phyloP scores from a whole-genome alignment of 2,888 invertebrate species.

The Chromoteleia sp. region DNA sequence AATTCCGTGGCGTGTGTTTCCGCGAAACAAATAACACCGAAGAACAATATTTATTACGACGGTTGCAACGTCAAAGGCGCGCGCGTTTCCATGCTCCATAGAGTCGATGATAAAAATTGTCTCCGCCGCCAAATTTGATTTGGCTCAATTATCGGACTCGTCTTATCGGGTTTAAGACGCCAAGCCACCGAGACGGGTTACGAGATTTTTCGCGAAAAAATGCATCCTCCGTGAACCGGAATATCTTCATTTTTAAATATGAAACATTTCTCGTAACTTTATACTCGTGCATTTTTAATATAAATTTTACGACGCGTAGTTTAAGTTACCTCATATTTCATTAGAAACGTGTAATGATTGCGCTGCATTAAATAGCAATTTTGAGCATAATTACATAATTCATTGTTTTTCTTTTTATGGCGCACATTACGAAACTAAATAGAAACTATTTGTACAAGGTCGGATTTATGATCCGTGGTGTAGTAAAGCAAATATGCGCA shows the following conservation, averaged over 20 bases:
- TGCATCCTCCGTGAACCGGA: no score
- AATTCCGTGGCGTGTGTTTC: neutral
- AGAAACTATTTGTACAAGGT: neutral
- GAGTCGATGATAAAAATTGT: no score
- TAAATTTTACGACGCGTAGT: neutral
- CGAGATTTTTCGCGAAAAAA: neutral
- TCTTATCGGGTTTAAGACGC: no score
- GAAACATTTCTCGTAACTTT: no score
- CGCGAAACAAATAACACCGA: no score
- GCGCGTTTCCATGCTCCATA: no score
- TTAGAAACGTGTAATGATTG: slow-evolving; percentile 5
- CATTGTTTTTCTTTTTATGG: neutral
- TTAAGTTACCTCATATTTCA: neutral
- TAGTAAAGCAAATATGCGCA: neutral
- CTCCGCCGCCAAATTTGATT: neutral
- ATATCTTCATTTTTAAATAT: slow-evolving; percentile 2
- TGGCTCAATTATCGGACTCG: no score
- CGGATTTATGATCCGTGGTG: neutral
- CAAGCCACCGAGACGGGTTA: no score
- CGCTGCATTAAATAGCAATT: neutral
- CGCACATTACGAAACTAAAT: neutral
- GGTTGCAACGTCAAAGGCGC: no score
- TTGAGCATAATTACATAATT: neutral
- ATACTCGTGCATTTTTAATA: neutral
- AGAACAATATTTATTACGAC: no score